A percentile compares a stretch with the other conserved stretches of the same genome.
Evolutionary conservation across 2,888 invertebrate genomes (phyloP).

Genomic region (Serripes groenlandicus): DNA sequence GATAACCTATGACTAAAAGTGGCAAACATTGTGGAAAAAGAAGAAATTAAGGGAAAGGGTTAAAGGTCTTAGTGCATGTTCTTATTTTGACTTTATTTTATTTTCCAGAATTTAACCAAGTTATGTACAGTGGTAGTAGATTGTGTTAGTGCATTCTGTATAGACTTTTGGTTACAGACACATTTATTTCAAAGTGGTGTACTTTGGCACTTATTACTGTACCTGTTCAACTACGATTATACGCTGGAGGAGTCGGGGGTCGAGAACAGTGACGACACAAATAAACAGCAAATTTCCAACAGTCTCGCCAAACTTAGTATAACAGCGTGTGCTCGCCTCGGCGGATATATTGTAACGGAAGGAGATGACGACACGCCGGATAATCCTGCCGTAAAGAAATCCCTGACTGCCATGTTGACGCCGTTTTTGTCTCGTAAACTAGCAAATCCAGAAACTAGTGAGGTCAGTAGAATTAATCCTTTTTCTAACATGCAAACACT

Average conservation of each 20-base stretch:
- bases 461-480: conserved; percentile 89
- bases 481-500: too few relatives aligned
- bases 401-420: conserved; percentile 92
- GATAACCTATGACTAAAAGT: too few relatives aligned
- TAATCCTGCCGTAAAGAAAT: conserved; percentile 90
- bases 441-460: conserved; percentile 91
- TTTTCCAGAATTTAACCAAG: conserved; percentile 90
- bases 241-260: conserved; percentile 97
- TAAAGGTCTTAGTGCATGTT: too few relatives aligned
- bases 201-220: conserved; percentile 95
- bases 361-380: conserved; percentile 88
- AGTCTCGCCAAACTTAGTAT: conserved; percentile 95
- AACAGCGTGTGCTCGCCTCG: conserved; percentile 93
- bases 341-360: conserved; percentile 87
- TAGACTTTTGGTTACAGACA: conserved; percentile 93
- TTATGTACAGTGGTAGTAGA: conserved; percentile 95
- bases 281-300: conserved; percentile 96
- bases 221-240: conserved; percentile 98
- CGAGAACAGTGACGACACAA: conserved; percentile 93
- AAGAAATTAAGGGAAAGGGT: too few relatives aligned
- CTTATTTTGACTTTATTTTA: not conserved
- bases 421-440: conserved; percentile 94
- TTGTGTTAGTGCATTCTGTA: conserved; percentile 94
- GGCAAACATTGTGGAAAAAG: too few relatives aligned
- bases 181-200: conserved; percentile 90